These are phyloP conservation scores for Aethina tumida DNA, from an alignment of 1,140 invertebrate genomes.

Conservation along the genomic window DNA sequence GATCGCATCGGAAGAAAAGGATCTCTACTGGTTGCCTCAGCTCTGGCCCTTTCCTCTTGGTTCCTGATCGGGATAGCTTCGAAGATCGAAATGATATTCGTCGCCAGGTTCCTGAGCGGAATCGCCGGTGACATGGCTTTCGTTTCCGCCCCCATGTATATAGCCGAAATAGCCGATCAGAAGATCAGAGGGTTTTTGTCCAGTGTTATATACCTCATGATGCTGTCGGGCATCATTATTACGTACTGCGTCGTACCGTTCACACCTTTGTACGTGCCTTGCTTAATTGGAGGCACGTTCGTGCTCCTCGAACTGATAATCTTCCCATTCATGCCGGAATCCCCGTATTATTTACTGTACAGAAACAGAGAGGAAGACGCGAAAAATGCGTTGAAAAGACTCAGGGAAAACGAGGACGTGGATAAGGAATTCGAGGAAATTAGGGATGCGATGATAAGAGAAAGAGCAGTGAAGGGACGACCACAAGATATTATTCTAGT, in stretches of 20 bases:
- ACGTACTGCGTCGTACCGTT: conserved; percentile 22
- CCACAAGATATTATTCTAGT: conserved; percentile 22
- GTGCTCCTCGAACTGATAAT: conserved; percentile 14
- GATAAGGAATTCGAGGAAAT: conserved; percentile 39
- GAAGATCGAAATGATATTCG: conserved; percentile 36
- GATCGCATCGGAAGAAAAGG: conserved; percentile 53
- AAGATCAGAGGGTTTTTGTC: conserved; percentile 23
- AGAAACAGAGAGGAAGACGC: conserved; percentile 38
- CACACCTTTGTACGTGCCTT: conserved; percentile 15
- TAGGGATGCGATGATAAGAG: conserved; percentile 18
- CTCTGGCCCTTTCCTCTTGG: conserved; percentile 54
- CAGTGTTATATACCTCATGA: conserved; percentile 24
- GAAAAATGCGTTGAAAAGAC: conserved; percentile 36
- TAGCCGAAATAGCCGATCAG: conserved; percentile 29
- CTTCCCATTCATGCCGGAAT: conserved; percentile 26
- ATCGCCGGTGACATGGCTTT: conserved; percentile 25
- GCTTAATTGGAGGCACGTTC: conserved; percentile 19
- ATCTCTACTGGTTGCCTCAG: conserved; percentile 42
- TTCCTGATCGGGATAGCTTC: conserved; percentile 40
- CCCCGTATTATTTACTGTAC: conserved; percentile 22
- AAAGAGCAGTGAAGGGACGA: conserved; percentile 23
- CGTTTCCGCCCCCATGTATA: conserved; percentile 28
- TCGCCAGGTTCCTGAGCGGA: conserved; percentile 36
- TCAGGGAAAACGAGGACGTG: conserved; percentile 39
- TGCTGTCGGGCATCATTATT: conserved; percentile 23